Base-by-base conservation (phyloP, 2,113 vertebrate genomes). In the Cettia cetti region DNA sequence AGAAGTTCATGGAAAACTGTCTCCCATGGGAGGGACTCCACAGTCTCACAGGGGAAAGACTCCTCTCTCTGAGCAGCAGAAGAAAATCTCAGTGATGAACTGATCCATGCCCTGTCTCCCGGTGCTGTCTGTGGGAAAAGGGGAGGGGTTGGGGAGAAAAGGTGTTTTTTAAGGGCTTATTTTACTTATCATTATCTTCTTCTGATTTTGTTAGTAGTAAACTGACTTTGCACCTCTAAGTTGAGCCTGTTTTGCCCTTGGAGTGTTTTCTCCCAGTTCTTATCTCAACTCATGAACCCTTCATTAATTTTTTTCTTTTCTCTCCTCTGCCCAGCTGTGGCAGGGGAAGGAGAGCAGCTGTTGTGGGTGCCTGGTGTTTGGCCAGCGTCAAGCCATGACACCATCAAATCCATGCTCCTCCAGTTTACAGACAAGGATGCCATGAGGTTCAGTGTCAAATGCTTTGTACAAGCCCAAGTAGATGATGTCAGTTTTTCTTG, bases 291-390 rank as follows among this genome's bases (percentile, higher is more conserved):
- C 45, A 35, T 52, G 15, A 52, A 52, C 19, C 4, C 15, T 52
- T 35, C 7, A 7, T 20, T 52, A 24, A 20, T 42, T 40, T 50
- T 76, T 78, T 47, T 39, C 6, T 61, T 60, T 50, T 60, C 13
- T 82, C 15, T 60, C 26, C 31, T 52, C 26, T 52, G 26, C 26
- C 45, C 31, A 52, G 54, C 5, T 24, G 31, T 42, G 23, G 8
- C 31, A 70, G 45, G 12, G 26, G 31, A 82, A 2, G 16, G 20
- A 26, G 26, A 61, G 37, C 0, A 0, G 11, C 31, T 71, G 10
- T 19, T 0, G 0, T 20, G 26, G 13, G 6, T 35, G 13, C 31
- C 54, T 60, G 31, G 54, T 2, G 4, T 35, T 30, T 24, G 26
- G 10, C 45, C 56, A 61, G 5, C 2, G 13, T 61, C 31, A 82